phyloP scores from a whole-genome alignment of 2,113 vertebrate species.

The Myotis brandtii region DNA sequence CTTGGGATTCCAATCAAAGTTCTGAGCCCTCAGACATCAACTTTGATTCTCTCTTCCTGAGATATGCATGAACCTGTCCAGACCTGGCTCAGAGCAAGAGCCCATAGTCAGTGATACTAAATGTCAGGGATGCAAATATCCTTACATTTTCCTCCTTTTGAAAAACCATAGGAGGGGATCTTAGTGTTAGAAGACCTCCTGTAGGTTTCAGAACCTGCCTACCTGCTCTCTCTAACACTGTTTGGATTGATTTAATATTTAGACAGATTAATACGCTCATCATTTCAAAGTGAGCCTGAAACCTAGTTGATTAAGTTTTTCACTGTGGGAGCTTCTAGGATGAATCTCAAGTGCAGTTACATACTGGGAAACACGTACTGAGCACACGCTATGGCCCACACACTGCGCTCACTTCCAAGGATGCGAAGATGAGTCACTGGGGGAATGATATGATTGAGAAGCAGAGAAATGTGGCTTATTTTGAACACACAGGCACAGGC shows the following conservation, averaged over 20 bases:
- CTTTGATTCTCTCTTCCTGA: conserved; percentile 42
- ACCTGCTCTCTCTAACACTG: not conserved
- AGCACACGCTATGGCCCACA: not conserved
- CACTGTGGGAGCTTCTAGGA: not conserved
- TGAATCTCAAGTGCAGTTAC: not conserved
- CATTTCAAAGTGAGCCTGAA: not conserved
- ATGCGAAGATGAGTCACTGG: not conserved
- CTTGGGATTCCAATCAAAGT: conserved; percentile 46
- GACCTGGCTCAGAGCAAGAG: not conserved
- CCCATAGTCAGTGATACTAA: not conserved
- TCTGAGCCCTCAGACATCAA: conserved; percentile 21
- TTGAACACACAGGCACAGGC: no score
- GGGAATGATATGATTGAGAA: no score
- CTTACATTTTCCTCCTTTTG: not conserved
- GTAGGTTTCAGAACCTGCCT: not conserved
- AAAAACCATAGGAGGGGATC: not conserved
- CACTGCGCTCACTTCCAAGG: not conserved
- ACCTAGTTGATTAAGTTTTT: not conserved
- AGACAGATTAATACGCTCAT: not conserved
- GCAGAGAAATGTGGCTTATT: no score
- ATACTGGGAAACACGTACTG: not conserved
- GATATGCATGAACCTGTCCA: not conserved
- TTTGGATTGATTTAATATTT: not conserved
- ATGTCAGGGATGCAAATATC: not conserved
- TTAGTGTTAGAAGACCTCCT: not conserved